A percentile compares a stretch with the other conserved stretches of the same genome.
These are phyloP conservation scores for Hypanus sabinus DNA, from an alignment of 2,113 vertebrate genomes.

Conservation along the genomic window DNA sequence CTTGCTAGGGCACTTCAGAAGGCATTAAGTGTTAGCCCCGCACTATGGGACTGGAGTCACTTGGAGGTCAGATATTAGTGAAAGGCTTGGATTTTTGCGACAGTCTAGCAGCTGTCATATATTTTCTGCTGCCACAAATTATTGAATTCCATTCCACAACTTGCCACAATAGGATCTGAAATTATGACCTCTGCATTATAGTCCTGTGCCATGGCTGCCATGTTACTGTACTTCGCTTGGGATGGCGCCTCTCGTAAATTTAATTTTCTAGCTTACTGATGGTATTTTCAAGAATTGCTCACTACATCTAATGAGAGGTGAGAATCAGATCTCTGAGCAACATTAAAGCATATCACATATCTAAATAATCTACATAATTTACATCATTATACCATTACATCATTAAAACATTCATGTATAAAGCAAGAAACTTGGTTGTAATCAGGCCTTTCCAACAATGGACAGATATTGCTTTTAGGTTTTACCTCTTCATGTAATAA, in stretches of 20 bases:
- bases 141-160: conserved; percentile 10
- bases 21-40: not conserved
- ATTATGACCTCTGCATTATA: not conserved
- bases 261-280: not conserved
- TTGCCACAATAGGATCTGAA: not conserved
- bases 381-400: not conserved
- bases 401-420: not conserved
- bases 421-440: not conserved
- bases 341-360: no score
- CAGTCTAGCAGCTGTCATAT: not conserved
- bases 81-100: not conserved
- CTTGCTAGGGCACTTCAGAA: not conserved
- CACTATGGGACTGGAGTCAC: conserved; percentile 10
- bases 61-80: conserved; percentile 17
- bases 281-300: not conserved
- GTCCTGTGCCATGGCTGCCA: not conserved
- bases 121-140: not conserved
- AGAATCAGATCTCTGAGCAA: not conserved
- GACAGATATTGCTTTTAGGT: not conserved
- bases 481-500: not conserved
- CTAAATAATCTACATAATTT: not conserved
- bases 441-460: not conserved
- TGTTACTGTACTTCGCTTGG: not conserved
- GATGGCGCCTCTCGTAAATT: not conserved
- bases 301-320: not conserved